Base-by-base conservation (phyloP, 2,797 vertebrate species). In the Sardinella longiceps region DNA sequence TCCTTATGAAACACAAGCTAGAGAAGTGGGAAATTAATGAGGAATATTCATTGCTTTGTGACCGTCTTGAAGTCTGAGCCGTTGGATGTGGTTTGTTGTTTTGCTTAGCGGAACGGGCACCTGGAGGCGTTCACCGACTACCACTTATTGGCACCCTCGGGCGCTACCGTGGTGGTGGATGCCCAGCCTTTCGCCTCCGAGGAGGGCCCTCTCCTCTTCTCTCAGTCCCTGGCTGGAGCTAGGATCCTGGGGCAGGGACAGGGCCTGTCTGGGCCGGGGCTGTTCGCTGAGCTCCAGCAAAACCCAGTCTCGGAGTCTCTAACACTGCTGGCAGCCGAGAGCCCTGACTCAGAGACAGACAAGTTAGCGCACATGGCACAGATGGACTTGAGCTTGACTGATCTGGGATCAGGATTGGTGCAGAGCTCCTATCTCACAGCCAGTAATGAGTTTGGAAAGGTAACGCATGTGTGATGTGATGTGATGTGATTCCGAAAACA, bases 101-200 rank as follows among this genome's bases (percentile, higher is more conserved):
- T 85, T 83, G 89, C 86, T 77, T 53, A 95, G 90, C 92, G 96
- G 95, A 91, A 93, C 86, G 28, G 91, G 89, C 93, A 84, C 81
- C 93, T 95, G 87, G 95, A 94, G 83, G 85, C 93, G 88, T 85
- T 93, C 91, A 87, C 92, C 14, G 92, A 94, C 81, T 92, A 88
- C 82, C 89, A 91, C 87, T 94, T 93, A 2, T 83, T 86, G 0
- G 9, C 88, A 9, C 30, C 80, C 1, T 83, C 91, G 9, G 83
- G 88, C 87, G 85, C 90, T 1, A 53, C 81, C n/a, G n/a, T n/a
- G 11, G 48, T 15, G 48, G 48, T 30, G 30, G 14, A 90, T 83
- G 87, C 89, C 3, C 87, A 88, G 12, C 85, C 84, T 0, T 91
- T 93, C 86, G 91, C 93, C 53, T 89, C 87, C 0, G 92, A 94